A percentile compares a stretch with the other conserved stretches of the same genome.
Evolutionary conservation across 2,113 vertebrate species (phyloP).

Genomic region (Mustelus asterias): DNA sequence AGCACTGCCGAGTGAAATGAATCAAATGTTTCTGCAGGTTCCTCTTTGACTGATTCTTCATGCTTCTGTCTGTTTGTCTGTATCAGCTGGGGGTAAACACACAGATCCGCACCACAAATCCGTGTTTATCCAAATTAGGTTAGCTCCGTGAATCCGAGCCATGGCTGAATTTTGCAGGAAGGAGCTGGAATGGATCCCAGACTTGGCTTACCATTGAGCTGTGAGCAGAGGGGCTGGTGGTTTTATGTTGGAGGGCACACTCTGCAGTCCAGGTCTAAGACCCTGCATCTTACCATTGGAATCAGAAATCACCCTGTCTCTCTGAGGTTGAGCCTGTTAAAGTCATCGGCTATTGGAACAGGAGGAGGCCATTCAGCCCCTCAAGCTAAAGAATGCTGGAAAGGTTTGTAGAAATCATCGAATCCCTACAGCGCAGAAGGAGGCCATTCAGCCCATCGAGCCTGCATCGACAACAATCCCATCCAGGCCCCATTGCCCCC

Average conservation of each 20-base stretch:
- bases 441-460: too few species aligned
- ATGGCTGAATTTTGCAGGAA: not conserved
- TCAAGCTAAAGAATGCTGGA: not conserved
- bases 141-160: not conserved
- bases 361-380: not conserved
- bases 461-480: too few species aligned
- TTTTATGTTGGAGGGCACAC: not conserved
- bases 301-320: too few species aligned
- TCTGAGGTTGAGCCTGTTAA: not conserved
- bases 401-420: too few species aligned
- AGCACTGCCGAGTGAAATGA: not conserved
- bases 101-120: not conserved
- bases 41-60: not conserved
- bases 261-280: not conserved
- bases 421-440: too few species aligned
- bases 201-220: not conserved
- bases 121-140: slow-evolving; percentile 3
- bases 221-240: not conserved
- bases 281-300: not conserved
- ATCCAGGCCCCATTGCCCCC: too few species aligned
- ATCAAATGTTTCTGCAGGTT: not conserved
- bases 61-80: not conserved
- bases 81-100: not conserved
- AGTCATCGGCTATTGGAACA: not conserved
- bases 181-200: not conserved